Evolutionary conservation across 2,888 invertebrate genomes (phyloP), one percentile per base, ranked within the genome.

Genomic region (Cremastinae sp.): DNA sequence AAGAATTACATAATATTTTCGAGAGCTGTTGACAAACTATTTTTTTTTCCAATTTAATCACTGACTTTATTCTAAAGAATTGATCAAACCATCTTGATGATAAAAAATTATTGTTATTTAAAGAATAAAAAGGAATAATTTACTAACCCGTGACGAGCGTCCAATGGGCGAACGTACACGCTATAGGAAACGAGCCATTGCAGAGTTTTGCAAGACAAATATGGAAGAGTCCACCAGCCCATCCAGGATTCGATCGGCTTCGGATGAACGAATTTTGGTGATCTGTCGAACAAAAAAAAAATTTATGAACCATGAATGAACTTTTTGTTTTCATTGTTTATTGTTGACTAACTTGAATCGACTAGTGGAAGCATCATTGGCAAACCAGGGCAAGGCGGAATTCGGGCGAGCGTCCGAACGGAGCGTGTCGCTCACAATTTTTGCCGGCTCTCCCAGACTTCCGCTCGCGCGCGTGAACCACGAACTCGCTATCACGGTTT

Each of bases 151-250:
- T 84, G 85, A 74, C 82, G 83, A 14, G 80, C 59, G 68, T 85
- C 86, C 71, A 81, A 80, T 22, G 85, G 83, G 22, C 84, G 78
- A 51, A 85, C 80, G 71, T 85, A 84, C 18, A 96, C 94, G 79
- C 96, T 96, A 89, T 97, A 97, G 1, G 96, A 96, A 58, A 97
- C 91, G 82, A 97, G 91, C 97, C 97, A 97, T 76, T 94, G 92
- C 80, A 93, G 92, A 28, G 93, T 92, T 74, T 93, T 93, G 90
- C 97, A 97, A 80, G 96, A 96, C 89, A 94, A 96, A 89, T 97
- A 97, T 0, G 97, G 97, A 84, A 93, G 94, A 14, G 96, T 97
- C 97, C 97, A 97, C 94, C 95, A 95, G 20, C 96, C 95, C 84
- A 93, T 91, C 77, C 92, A 92, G 75, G 93, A 92, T 73, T 92